Evolutionary conservation across 2,888 invertebrate genomes (phyloP), one percentile per base, ranked within the genome.

Genomic region (Catocala sponsa): DNA sequence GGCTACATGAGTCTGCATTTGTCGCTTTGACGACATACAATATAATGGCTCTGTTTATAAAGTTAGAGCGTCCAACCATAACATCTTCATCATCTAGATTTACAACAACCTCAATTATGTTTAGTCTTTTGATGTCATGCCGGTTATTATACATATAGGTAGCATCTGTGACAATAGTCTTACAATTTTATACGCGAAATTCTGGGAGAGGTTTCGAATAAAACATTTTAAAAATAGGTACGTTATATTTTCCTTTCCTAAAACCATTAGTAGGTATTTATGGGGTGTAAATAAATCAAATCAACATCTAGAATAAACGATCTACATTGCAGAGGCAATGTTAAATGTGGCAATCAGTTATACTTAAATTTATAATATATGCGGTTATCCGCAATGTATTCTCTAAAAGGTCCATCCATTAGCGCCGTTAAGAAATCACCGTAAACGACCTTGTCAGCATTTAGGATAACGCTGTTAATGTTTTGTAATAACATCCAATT

Each of bases 361-460:
- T 41, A 25, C 38, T 25, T 38, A 25, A 25, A 25, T 25, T 25
- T 25, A 25, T 25, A 25, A 25, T 25, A 25, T 25, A 25, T 25
- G 25, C 25, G 25, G 25, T 25, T 35, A 43, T 33, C 48, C 12
- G 41, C 35, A 43, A 9, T 1, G 32, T 55, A 58, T 57, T 52
- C 41, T 52, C 57, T 35, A 46, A 35, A 44, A 63, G 59, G 49
- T 57, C 32, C 51, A 32, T n/a, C 44, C n/a, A 63, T 58, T 53
- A 56, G 41, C 10, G 38, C 15, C 6, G 10, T 10, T 35, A 51
- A 50, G 56, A 55, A 60, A 55, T 59, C 54, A 44, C 51, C 52
- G 52, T 52, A 60, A 59, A 65, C 54, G 70, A 69, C 72, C 74
- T 71, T 72, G 70, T 71, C 69, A 55, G 63, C 38, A 51, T 65